Percentiles rank a stretch among this genome's conserved stretches.
These are phyloP conservation scores for Neocrepidodera transversa DNA, from an alignment of 2,888 invertebrate species.

Conservation along the genomic window DNA sequence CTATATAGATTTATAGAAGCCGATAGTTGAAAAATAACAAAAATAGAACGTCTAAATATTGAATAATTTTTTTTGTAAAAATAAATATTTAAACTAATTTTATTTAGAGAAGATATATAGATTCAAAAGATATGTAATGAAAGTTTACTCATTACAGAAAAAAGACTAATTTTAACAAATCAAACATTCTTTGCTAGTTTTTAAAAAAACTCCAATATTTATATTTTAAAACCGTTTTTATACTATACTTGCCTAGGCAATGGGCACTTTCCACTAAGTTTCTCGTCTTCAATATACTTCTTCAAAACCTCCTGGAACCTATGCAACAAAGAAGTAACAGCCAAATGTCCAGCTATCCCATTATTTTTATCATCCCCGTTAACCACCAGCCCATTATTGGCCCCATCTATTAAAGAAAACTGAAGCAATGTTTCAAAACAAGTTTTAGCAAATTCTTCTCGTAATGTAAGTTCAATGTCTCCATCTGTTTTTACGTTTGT, in stretches of 20 bases:
- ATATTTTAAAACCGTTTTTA: too few species aligned
- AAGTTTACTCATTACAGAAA: too few species aligned
- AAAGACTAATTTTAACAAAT: too few species aligned
- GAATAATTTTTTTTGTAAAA: too few species aligned
- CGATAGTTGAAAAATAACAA: too few species aligned
- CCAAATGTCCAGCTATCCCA: slow-evolving; percentile 75
- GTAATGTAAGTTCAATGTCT: slow-evolving; percentile 79
- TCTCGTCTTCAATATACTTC: slow-evolving; percentile 85
- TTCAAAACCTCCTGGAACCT: slow-evolving; percentile 92
- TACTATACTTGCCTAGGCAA: slow-evolving; percentile 71
- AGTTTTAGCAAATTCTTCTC: slow-evolving; percentile 95
- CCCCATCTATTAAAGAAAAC: slow-evolving; percentile 85
- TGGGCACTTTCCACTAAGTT: slow-evolving; percentile 84
- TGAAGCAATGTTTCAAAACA: slow-evolving; percentile 96
- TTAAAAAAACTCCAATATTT: too few species aligned
- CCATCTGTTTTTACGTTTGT: slow-evolving; percentile 73
- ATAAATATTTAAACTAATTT: too few species aligned
- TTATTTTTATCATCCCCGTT: slow-evolving; percentile 60
- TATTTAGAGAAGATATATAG: too few species aligned
- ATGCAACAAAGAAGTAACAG: slow-evolving; percentile 90
- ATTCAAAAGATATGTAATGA: too few species aligned
- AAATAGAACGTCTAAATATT: too few species aligned
- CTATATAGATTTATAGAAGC: too few species aligned
- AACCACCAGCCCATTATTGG: slow-evolving; percentile 60
- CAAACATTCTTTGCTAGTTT: too few species aligned